Base-by-base conservation (phyloP, 2,797 vertebrate genomes). In the Poecilia picta region DNA sequence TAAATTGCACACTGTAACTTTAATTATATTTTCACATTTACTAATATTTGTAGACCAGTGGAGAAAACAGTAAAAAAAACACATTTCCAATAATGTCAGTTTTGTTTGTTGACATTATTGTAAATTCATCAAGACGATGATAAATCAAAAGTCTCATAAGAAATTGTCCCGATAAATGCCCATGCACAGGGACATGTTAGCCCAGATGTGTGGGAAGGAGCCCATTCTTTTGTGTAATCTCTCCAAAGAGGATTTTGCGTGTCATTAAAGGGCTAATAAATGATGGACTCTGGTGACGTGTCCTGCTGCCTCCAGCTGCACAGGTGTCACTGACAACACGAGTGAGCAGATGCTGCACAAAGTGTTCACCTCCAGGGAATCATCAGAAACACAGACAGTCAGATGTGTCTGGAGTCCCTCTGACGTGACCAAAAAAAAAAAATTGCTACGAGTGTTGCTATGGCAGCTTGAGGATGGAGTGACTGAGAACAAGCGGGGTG, bases 401-500 rank as follows among this genome's bases (percentile, higher is more conserved):
- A 78, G 89, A 87, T 84, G 88, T 86, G 87, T 85, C 85, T 74
- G 78, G 88, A 82, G 88, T 88, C 83, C 80, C 80, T 86, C 88
- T 89, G 87, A 92, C 90, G 91, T 78, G 83, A 87, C 73, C 88
- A 51, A 10, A 51, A 47, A 51, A 51, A 47, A 23, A 49, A 18
- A 81, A 83, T 89, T 72, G 8, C 78, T 87, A 85, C 70, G 82
- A 92, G 86, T 83, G 92, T 95, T 93, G 92, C 92, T 91, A 95
- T 94, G 93, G 93, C 57, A 94, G 91, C 93, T 84, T 73, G 85
- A 46, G 78, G 91, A 93, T 91, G 92, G 91, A 94, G 86, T 89
- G 90, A 92, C 84, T 89, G 91, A 91, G 92, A 93, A 94, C 92
- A 94, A 95, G 91, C 85, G 86, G 89, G 87, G 86, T 87, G 89